Conservation (phyloP, 1,140 invertebrate species). For the Drosophila ironensis region DNA sequence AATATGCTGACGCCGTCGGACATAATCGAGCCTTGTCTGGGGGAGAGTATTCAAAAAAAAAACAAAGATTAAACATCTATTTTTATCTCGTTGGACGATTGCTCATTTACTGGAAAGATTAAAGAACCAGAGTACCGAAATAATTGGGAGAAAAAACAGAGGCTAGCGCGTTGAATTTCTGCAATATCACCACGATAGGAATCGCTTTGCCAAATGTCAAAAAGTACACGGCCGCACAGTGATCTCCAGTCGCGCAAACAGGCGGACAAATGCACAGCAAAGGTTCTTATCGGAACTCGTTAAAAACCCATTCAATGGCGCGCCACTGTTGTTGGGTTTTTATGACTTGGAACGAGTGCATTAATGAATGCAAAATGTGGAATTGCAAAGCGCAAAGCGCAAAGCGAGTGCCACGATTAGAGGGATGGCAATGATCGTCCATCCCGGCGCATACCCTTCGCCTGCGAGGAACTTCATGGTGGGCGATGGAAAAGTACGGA, state of each 20-base stretch:
- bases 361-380: slow-evolving; percentile 35
- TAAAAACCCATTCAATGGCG: background rate
- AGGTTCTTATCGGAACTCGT: background rate
- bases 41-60: background rate
- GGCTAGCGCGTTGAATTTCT: slow-evolving; percentile 9
- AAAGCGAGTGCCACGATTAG: slow-evolving; percentile 12
- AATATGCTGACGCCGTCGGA: slow-evolving; percentile 73
- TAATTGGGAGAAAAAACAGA: slow-evolving; percentile 2
- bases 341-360: slow-evolving; percentile 4
- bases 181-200: slow-evolving; percentile 30
- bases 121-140: background rate
- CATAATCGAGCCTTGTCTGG: slow-evolving; percentile 57
- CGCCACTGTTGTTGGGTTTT: slow-evolving; percentile 4
- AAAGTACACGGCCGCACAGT: slow-evolving; percentile 48
- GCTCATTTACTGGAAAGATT: too few relatives aligned
- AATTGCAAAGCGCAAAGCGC: slow-evolving; percentile 36
- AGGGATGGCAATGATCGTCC: background rate
- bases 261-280: too few relatives aligned
- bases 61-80: background rate
- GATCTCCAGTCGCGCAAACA: too few relatives aligned
- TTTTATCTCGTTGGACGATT: background rate
- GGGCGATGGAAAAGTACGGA: slow-evolving; percentile 57
- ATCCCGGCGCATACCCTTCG: slow-evolving; percentile 14
- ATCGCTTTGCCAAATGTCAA: slow-evolving; percentile 57
- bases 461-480: slow-evolving; percentile 24